Evolutionary conservation across 2,888 invertebrate genomes (phyloP), one percentile per base, ranked within the genome.

Genomic region (Clivina fossor): DNA sequence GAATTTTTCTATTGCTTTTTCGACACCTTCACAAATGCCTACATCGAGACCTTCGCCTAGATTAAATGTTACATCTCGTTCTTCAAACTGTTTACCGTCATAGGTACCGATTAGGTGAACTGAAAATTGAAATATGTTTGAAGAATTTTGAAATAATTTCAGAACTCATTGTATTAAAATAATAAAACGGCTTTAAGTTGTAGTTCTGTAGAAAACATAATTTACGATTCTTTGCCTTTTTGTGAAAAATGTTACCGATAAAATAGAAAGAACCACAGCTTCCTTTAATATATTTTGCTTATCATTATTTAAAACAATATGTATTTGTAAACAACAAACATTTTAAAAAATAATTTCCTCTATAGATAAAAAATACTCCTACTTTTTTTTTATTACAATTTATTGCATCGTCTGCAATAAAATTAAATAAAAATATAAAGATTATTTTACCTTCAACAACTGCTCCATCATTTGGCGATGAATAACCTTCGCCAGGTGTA

Each of bases 1-100:
- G 75, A 98, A 93, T 69, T 86, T 88, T 62, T 85, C 83, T 2
- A 96, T 68, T 0, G 90, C 92, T 59, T 79, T 78, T 71, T 95
- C 94, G 8, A 96, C 72, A 7, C 96, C 97, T 48, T 85, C 82
- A 26, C 91, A 81, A 20, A 98, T 74, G 58, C 85, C 84, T 44
- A 75, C 73, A 58, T 89, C 89, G 50, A 76, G 78, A 5, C 92
- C 94, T 74, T 97, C 96, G 0, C 97, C 97, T 15, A 95, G 76
- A 11, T 78, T 74, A 73, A 96, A 98, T 19, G 84, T 81, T 0
- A 93, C 81, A 35, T 91, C 88, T 63, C 90, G 80, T 13, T 88
- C 86, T 65, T 96, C 94, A 72, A 95, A 92, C 4, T 80, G 74
- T 55, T 69, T 71, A 0, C 80, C 85, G 49, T 85, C 79, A 63